phyloP scores from a whole-genome alignment of 2,113 vertebrate species.

The Gracilinanus agilis region DNA sequence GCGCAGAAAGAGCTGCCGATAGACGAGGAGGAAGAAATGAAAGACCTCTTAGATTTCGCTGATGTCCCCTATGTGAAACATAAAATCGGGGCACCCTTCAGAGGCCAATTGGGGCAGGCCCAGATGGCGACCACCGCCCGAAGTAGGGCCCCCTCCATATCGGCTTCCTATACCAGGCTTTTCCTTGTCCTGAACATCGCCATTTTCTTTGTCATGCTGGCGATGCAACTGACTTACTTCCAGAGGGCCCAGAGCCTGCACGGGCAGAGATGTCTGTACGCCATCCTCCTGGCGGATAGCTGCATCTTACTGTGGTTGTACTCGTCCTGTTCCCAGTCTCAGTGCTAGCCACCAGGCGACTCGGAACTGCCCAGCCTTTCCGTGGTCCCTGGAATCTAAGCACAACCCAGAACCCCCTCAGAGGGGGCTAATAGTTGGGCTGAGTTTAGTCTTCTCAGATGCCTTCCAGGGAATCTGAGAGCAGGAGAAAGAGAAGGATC shows the following conservation, averaged over 20 bases:
- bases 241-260: constrained; percentile 92
- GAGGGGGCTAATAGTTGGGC: constrained; percentile 70
- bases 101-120: constrained; percentile 86
- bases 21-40: constrained; percentile 91
- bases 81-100: constrained; percentile 82
- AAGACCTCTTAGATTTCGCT: constrained; percentile 93
- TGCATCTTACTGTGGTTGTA: constrained; percentile 96
- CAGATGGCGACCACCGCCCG: constrained; percentile 84
- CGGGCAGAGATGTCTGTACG: constrained; percentile 94
- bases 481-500: constrained; percentile 45
- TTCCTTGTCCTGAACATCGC: constrained; percentile 97
- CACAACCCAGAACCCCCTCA: constrained; percentile 77
- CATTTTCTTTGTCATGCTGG: constrained; percentile 95
- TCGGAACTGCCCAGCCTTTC: constrained; percentile 70
- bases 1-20: constrained; percentile 92
- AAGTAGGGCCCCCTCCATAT: constrained; percentile 84
- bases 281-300: constrained; percentile 93
- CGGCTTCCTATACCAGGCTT: constrained; percentile 92
- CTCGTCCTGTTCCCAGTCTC: constrained; percentile 94
- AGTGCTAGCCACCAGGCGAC: constrained; percentile 87
- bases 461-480: constrained; percentile 77
- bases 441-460: constrained; percentile 64
- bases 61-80: constrained; percentile 88
- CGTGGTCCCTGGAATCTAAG: constrained; percentile 78
- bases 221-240: constrained; percentile 93